These are phyloP conservation scores for Fukomys damarensis DNA, from an alignment of 2,113 vertebrate genomes.

Conservation along the genomic window DNA sequence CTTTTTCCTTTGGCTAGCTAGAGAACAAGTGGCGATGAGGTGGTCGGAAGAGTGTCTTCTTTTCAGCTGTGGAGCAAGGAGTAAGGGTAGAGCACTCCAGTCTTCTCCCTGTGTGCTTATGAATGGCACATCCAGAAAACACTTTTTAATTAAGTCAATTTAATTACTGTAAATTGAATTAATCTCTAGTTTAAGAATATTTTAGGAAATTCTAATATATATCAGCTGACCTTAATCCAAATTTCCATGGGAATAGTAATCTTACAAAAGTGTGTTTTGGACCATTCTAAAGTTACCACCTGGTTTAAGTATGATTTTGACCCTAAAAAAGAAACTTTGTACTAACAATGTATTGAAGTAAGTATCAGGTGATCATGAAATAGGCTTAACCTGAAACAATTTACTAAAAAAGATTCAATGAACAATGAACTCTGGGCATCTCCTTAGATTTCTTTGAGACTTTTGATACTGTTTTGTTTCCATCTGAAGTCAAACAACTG, in stretches of 20 bases:
- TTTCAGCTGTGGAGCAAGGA: not conserved
- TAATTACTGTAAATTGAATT: conserved; percentile 50
- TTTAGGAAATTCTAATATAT: conserved; percentile 18
- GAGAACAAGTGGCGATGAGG: not conserved
- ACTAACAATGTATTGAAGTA: conserved; percentile 34
- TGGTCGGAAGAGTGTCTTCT: not conserved
- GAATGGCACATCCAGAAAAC: conserved; percentile 13
- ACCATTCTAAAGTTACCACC: conserved; percentile 49
- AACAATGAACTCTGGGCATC: not conserved
- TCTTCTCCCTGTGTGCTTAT: not conserved
- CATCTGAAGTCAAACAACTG: not conserved
- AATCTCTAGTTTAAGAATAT: conserved; percentile 50
- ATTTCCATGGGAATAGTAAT: conserved; percentile 61
- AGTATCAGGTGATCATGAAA: conserved; percentile 22
- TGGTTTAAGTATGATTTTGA: conserved; percentile 32
- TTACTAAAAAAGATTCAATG: not conserved
- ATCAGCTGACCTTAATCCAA: conserved; percentile 49
- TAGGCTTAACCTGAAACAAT: not conserved
- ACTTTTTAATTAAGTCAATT: conserved; percentile 45
- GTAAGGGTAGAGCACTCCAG: not conserved
- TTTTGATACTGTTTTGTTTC: not conserved
- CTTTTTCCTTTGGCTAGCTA: conserved; percentile 1
- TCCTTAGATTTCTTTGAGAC: not conserved
- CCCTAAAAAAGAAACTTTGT: conserved; percentile 42
- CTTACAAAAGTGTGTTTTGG: conserved; percentile 50